Evolutionary conservation across 2,113 vertebrate species (phyloP), one percentile per base, ranked within the genome.

Genomic region (Labeo rohita): DNA sequence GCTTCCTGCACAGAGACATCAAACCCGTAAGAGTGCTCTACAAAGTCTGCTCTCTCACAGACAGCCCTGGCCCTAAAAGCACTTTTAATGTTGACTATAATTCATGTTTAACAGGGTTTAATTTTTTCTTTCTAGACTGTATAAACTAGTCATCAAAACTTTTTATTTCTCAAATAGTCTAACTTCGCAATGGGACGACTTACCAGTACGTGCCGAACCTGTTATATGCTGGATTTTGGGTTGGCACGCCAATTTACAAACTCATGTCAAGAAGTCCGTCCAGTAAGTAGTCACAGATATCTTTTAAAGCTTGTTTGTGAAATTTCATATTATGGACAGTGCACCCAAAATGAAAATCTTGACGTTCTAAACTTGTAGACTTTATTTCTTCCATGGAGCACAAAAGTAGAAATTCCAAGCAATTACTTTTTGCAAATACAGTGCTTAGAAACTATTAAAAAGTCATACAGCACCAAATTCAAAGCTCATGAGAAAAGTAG

Each of bases 181-280:
- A 99, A 99, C 92, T 99, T 99, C 70, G 98, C 98, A 12, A 99
- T 99, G 98, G 98, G 98, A 66, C 96, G 97, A 88, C 96, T 99
- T 89, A 95, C 96, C 87, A 98, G 95, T 90, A 99, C 98, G 18
- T 99, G 96, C 93, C 96, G 98, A 91, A 99, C 97, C 90, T 99
- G 98, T 94, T 99, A 96, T 83, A 99, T 99, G 98, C 96, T 99
- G 80, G 98, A 99, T 93, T 99, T 99, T 90, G 98, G 98, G 92
- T 96, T 99, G 94, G 98, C 98, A 50, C 96, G 98, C 36, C 98
- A 99, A 82, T 99, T 98, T 92, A 99, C 98, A 90, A 99, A 98
- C 94, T 98, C 98, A 54, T 97, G 95, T 94, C 97, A 97, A 87
- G 98, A 99, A 93, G 97, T 99, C 92, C 96, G 98, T 95, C 97